These are phyloP conservation scores for Poeciliopsis occidentalis DNA, from an alignment of 2,113 vertebrate species.

Conservation along the genomic window DNA sequence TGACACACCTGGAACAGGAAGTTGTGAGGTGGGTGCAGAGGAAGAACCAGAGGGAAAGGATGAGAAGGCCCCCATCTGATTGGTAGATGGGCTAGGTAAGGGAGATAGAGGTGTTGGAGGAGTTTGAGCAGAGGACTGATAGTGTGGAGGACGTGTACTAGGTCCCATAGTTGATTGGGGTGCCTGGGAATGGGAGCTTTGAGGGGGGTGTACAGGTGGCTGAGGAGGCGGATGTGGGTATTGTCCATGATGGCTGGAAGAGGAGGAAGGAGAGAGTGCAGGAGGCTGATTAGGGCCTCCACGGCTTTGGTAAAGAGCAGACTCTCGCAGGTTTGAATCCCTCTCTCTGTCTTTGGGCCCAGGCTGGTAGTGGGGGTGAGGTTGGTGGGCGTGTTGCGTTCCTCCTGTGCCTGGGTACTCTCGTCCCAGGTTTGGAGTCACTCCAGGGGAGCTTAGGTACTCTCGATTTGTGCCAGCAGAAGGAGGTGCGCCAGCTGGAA, in stretches of 20 bases:
- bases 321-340: constrained; percentile 70
- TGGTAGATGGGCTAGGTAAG: constrained; percentile 81
- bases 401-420: constrained; percentile 77
- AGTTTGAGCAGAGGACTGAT: constrained; percentile 78
- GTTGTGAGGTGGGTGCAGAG: constrained; percentile 65
- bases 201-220: constrained; percentile 53
- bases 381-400: constrained; percentile 63
- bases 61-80: constrained; percentile 78
- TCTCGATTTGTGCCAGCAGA: constrained; percentile 74
- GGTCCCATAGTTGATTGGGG: constrained; percentile 75
- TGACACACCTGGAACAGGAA: constrained; percentile 67
- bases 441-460: constrained; percentile 78
- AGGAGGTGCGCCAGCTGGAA: constrained; percentile 63
- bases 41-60: constrained; percentile 74
- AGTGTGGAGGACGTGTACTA: constrained; percentile 71
- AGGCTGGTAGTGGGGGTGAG: constrained; percentile 74
- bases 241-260: constrained; percentile 69
- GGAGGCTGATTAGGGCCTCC: constrained; percentile 74
- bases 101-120: constrained; percentile 80
- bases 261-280: constrained; percentile 78
- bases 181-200: constrained; percentile 73
- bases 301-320: constrained; percentile 76
- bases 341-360: constrained; percentile 77
- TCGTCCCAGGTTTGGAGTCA: constrained; percentile 73
- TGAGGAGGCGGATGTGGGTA: constrained; percentile 71